Evolutionary conservation across 1,140 invertebrate species (phyloP), one percentile per base, ranked within the genome.

Genomic region (Steinernema khuongi): DNA sequence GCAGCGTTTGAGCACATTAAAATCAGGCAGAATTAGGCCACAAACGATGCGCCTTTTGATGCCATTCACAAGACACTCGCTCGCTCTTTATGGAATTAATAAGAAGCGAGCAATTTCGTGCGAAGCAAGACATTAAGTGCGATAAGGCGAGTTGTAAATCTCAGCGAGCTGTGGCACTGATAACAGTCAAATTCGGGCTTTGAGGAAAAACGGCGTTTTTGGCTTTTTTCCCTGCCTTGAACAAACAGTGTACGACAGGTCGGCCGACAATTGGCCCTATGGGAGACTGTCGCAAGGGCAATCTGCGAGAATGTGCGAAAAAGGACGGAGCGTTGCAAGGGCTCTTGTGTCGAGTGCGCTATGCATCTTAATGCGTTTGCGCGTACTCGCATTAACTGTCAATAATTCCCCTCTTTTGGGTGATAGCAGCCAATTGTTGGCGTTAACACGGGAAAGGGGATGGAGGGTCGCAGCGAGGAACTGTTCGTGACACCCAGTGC

Each of bases 331-430:
- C 22, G 50, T 60, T 60, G 50, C 50, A 60, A 60, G 50, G 50
- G 50, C 22, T 26, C 50, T 60, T 60, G 22, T 60, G 50, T 60
- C 14, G 19, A 60, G 50, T 60, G 50, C 50, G 50, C 22, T 60
- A 60, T 60, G 50, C 50, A 60, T 60, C 50, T 60, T 60, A 60
- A 60, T 11, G 50, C 50, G 50, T 22, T 60, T 60, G 50, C 22
- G 50, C 50, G 19, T 26, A 60, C 50, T 41, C 50, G 22, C 50
- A 60, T 11, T n/a, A 60, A 60, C 11, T 60, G 50, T 60, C 50
- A 22, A 60, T 60, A 60, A 60, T 26, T 11, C 11, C 50, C 50
- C 50, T 60, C 50, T 26, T 60, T 22, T 60, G 50, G 36, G 50
- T 60, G 50, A 60, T 60, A 60, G 50, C 50, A 60, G 50, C n/a